Percentiles rank a stretch among this genome's conserved stretches.
These are phyloP conservation scores for Numenius arquata DNA, from an alignment of 2,113 vertebrate species.

Conservation along the genomic window DNA sequence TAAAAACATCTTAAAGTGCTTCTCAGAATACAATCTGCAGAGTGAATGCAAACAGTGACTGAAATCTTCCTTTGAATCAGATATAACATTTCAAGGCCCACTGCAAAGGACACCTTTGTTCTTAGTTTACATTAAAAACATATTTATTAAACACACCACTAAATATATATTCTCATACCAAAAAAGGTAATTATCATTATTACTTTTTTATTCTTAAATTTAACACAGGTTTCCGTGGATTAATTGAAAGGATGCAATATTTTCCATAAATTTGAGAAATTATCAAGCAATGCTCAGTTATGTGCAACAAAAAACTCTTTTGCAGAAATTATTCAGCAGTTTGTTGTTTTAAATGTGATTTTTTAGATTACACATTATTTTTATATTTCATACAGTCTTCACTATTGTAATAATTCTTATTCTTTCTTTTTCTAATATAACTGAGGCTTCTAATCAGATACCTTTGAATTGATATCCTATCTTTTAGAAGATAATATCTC, in stretches of 20 bases:
- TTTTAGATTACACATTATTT: background rate
- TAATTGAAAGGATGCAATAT: background rate
- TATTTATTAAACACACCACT: background rate
- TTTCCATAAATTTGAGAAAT: background rate
- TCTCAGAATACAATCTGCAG: background rate
- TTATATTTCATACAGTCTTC: background rate
- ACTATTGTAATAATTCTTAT: background rate
- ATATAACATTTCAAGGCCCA: background rate
- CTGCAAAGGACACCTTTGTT: background rate
- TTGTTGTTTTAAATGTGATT: background rate
- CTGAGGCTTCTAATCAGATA: background rate
- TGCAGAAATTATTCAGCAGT: background rate
- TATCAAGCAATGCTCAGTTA: background rate
- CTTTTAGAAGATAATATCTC: background rate
- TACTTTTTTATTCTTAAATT: background rate
- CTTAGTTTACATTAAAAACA: background rate
- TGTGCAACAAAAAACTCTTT: background rate
- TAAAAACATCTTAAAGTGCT: background rate
- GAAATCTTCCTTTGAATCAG: background rate
- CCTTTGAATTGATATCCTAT: background rate
- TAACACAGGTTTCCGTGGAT: background rate
- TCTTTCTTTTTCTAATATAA: background rate
- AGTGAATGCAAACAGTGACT: background rate
- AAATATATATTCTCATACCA: background rate
- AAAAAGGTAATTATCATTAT: background rate